A percentile compares a stretch with the other conserved stretches of the same genome.
Evolutionary conservation across 2,113 vertebrate species (phyloP).

Genomic region (Hemibagrus wyckioides): DNA sequence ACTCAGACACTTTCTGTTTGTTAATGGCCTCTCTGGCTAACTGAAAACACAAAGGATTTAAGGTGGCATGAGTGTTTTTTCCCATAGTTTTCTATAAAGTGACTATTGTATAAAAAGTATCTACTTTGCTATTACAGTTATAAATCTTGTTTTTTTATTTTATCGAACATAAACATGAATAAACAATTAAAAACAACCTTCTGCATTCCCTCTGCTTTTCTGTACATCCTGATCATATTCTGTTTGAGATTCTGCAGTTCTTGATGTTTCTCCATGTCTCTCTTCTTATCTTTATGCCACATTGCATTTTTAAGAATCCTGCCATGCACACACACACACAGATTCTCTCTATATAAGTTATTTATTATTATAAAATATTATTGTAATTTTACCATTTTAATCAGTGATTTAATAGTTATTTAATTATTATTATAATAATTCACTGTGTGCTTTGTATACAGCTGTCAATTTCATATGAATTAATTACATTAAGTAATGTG

Average conservation of each 20-base stretch:
- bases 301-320: slow-evolving; percentile 67
- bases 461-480: background rate
- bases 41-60: slow-evolving; percentile 41
- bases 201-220: slow-evolving; percentile 23
- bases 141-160: background rate
- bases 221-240: slow-evolving; percentile 54
- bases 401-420: background rate
- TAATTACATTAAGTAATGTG: background rate
- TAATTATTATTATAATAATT: too few species aligned
- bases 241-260: slow-evolving; percentile 49
- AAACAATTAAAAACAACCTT: slow-evolving; percentile 52
- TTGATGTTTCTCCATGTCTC: slow-evolving; percentile 58
- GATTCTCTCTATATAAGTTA: slow-evolving; percentile 16
- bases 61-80: background rate
- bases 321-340: slow-evolving; percentile 2
- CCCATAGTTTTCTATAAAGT: background rate
- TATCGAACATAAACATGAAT: background rate
- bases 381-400: too few species aligned
- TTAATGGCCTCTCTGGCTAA: slow-evolving; percentile 36
- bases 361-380: too few species aligned
- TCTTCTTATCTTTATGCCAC: slow-evolving; percentile 64
- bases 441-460: too few species aligned
- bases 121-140: background rate
- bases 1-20: slow-evolving; percentile 51
- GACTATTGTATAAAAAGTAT: background rate